These are phyloP conservation scores for Venusia cambrica DNA, from an alignment of 2,888 invertebrate genomes.

Conservation along the genomic window DNA sequence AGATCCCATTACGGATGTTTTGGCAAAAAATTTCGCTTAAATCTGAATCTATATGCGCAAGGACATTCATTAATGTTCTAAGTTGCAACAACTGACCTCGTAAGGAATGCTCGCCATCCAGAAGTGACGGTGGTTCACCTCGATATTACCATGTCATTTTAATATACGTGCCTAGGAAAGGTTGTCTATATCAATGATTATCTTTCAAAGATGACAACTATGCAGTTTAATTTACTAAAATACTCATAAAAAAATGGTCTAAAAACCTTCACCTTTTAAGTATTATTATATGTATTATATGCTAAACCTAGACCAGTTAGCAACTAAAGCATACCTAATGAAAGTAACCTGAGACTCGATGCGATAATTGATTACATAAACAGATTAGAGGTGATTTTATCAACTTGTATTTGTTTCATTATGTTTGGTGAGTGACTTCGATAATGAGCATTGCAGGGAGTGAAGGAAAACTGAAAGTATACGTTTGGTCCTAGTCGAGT, in stretches of 20 bases:
- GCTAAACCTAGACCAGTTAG: conserved; percentile 23
- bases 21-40: too few species aligned
- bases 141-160: conserved; percentile 46
- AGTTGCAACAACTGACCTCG: conserved; percentile 23
- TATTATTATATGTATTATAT: too few species aligned
- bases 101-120: conserved; percentile 42
- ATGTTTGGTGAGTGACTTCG: conserved; percentile 33
- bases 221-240: too few species aligned
- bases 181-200: conserved; percentile 46
- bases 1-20: too few species aligned
- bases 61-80: conserved; percentile 29
- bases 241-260: too few species aligned
- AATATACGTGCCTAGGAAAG: conserved; percentile 59
- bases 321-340: conserved; percentile 32
- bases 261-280: too few species aligned
- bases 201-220: too few species aligned
- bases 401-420: conserved; percentile 33
- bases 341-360: conserved; percentile 33
- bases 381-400: conserved; percentile 44
- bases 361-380: conserved; percentile 40
- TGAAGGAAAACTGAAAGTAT: conserved; percentile 5
- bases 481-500: conserved; percentile 1
- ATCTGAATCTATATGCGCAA: conserved; percentile 5
- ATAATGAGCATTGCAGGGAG: conserved; percentile 21
- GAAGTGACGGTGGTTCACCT: conserved; percentile 53